Evolutionary conservation across 1,140 invertebrate species (phyloP).

Genomic region (Apis laboriosa): DNA sequence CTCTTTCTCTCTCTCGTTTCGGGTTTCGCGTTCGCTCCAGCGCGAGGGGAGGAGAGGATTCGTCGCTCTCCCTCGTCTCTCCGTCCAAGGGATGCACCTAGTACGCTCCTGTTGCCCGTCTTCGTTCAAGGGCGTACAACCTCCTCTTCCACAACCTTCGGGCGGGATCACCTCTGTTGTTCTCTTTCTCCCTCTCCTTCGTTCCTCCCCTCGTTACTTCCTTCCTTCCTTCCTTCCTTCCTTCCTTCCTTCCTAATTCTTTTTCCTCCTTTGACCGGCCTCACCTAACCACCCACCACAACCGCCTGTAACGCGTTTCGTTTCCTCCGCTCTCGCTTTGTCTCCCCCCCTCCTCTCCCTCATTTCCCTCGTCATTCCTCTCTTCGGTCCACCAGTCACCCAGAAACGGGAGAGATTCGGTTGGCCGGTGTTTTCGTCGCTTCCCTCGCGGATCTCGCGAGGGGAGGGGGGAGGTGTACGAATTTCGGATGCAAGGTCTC

Average conservation of each 20-base stretch:
- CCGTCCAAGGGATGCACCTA: conserved; percentile 57
- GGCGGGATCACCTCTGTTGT: conserved; percentile 32
- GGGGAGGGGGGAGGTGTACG: no score
- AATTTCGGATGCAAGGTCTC: conserved; percentile 35
- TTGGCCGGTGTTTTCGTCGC: conserved; percentile 19
- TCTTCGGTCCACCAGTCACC: conserved; percentile 31
- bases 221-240: conserved; percentile 1
- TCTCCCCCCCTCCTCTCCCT: neutral
- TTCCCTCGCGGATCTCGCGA: conserved; percentile 18
- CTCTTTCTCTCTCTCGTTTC: neutral
- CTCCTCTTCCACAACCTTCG: conserved; percentile 70
- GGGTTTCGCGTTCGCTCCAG: neutral
- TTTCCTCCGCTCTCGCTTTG: conserved; percentile 5
- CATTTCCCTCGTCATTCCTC: conserved; percentile 13
- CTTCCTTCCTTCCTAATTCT: conserved; percentile 44
- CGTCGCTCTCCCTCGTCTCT: conserved; percentile 38
- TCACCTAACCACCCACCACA: neutral
- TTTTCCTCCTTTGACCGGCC: neutral
- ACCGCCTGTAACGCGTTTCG: conserved; percentile 21
- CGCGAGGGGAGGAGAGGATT: neutral
- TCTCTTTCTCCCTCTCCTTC: conserved; percentile 7
- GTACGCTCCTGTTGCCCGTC: conserved; percentile 71
- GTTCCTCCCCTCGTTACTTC: conserved; percentile 4
- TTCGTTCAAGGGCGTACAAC: conserved; percentile 78
- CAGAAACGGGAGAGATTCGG: conserved; percentile 25